phyloP scores from a whole-genome alignment of 2,888 invertebrate genomes.

The Napeogenes sylphis region DNA sequence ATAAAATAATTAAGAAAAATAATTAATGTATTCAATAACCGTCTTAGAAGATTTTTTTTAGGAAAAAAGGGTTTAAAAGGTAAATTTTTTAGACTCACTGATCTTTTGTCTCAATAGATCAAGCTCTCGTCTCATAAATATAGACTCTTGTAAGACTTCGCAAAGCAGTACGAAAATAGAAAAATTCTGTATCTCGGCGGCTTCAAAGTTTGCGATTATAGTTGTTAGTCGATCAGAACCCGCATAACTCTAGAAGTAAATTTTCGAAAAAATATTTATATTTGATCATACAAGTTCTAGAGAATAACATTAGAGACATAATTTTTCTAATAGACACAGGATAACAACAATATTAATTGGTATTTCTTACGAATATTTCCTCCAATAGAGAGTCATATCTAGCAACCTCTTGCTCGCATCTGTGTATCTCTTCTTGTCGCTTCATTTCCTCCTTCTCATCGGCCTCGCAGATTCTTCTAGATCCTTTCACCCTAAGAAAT shows the following conservation, averaged over 20 bases:
- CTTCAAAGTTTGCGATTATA: constrained; percentile 52
- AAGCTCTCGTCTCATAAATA: constrained; percentile 54
- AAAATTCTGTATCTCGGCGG: constrained; percentile 63
- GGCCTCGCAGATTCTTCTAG: constrained; percentile 84
- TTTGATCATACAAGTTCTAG: background rate
- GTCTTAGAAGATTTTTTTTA: no score
- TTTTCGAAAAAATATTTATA: background rate
- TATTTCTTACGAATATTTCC: constrained; percentile 79
- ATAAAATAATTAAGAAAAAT: no score
- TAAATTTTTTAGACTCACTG: constrained; percentile 39
- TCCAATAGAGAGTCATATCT: constrained; percentile 84
- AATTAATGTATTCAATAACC: no score
- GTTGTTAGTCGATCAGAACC: constrained; percentile 46
- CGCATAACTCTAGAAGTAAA: constrained; percentile 46
- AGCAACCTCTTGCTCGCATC: constrained; percentile 83
- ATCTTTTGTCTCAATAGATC: constrained; percentile 55
- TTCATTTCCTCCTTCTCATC: constrained; percentile 85
- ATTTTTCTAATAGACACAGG: no score
- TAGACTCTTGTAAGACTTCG: constrained; percentile 63
- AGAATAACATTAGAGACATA: background rate
- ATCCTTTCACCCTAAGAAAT: constrained; percentile 90
- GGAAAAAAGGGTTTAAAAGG: background rate
- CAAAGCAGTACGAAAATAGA: constrained; percentile 62
- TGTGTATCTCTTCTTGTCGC: constrained; percentile 80
- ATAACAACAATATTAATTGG: no score